Conservation (phyloP, 2,113 vertebrate species). For the Microcebus tavaratra region DNA sequence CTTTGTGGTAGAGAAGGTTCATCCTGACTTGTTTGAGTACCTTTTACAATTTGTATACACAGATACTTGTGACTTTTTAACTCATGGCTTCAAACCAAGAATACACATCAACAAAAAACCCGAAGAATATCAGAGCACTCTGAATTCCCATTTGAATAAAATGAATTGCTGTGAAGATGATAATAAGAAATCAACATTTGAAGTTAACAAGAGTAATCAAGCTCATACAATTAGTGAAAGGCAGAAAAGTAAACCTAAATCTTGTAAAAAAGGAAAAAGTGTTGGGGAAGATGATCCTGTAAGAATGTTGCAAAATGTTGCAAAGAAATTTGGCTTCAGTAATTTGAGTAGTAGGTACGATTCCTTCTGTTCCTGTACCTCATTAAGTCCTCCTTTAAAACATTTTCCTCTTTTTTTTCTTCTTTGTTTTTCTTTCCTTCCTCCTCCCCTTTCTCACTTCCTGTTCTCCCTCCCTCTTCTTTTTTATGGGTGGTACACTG, state of each 20-base stretch:
- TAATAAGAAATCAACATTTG: constrained; percentile 89
- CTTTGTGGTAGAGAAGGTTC: constrained; percentile 92
- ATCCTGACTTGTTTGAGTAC: constrained; percentile 92
- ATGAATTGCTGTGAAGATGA: constrained; percentile 85
- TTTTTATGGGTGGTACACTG: background rate
- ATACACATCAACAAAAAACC: constrained; percentile 74
- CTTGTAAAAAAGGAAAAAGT: constrained; percentile 91
- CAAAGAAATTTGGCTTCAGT: constrained; percentile 92
- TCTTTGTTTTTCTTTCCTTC: background rate
- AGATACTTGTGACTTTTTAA: constrained; percentile 94
- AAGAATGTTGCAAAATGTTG: constrained; percentile 92
- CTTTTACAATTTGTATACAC: constrained; percentile 95
- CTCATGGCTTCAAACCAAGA: constrained; percentile 89
- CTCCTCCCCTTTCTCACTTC: too few species aligned
- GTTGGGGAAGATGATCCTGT: constrained; percentile 88
- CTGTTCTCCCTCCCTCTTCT: too few species aligned
- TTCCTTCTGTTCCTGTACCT: background rate
- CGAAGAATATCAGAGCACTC: constrained; percentile 85
- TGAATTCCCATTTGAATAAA: constrained; percentile 91
- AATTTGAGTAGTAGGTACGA: constrained; percentile 92
- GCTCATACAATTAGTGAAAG: constrained; percentile 86
- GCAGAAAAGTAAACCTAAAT: constrained; percentile 89
- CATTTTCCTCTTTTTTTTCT: background rate
- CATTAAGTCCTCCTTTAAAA: background rate
- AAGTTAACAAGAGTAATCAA: constrained; percentile 91